phyloP scores from a whole-genome alignment of 1,140 invertebrate genomes.

The Phymastichus coffea region DNA sequence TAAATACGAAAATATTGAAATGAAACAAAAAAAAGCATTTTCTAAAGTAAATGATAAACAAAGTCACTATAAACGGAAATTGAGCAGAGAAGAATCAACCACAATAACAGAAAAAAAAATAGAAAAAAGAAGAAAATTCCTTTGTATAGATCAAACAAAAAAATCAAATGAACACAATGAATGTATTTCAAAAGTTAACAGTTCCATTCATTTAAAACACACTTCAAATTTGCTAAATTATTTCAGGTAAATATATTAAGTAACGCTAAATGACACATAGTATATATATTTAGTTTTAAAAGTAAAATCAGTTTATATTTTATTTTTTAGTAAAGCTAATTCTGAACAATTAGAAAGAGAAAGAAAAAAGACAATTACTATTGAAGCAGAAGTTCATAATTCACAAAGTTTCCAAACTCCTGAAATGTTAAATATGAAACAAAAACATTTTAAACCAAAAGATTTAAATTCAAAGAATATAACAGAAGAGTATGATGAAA shows the following conservation, averaged over 20 bases:
- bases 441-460: neutral
- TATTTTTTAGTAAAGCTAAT: constrained; percentile 37
- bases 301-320: constrained; percentile 9
- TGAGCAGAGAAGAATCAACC: constrained; percentile 36
- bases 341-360: constrained; percentile 34
- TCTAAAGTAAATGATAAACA: constrained; percentile 39
- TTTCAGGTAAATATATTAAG: constrained; percentile 46
- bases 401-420: constrained; percentile 14
- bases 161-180: constrained; percentile 23
- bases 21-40: constrained; percentile 36
- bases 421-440: constrained; percentile 1
- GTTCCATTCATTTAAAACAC: constrained; percentile 25
- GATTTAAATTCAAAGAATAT: constrained; percentile 9
- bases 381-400: constrained; percentile 44
- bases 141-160: constrained; percentile 35
- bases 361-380: constrained; percentile 34
- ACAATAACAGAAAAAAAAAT: constrained; percentile 39
- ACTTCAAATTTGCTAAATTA: constrained; percentile 46
- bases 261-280: no score
- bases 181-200: constrained; percentile 23
- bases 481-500: constrained; percentile 30
- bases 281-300: constrained; percentile 9
- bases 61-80: constrained; percentile 41
- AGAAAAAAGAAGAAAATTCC: constrained; percentile 38
- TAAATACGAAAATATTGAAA: no score